Base-by-base conservation (phyloP, 92 coral and sea anemone species). In the Paragorgia papillata region DNA sequence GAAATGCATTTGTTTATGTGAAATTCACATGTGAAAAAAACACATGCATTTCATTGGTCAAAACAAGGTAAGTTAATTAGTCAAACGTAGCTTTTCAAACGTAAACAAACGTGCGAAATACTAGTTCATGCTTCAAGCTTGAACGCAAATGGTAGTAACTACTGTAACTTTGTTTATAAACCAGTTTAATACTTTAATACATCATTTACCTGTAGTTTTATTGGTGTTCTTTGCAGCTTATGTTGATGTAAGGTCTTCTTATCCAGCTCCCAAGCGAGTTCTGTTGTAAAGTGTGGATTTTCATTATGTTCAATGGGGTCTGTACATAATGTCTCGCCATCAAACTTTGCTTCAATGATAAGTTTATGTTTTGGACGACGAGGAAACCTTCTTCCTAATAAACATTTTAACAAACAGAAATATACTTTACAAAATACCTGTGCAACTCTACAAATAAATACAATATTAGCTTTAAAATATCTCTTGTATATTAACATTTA, bases 171-270 rank as follows among this genome's bases (percentile, higher is more conserved):
- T n/a, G n/a, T n/a, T n/a, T n/a, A n/a, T n/a, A n/a, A n/a, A n/a
- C n/a, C n/a, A n/a, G n/a, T n/a, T n/a, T n/a, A n/a, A n/a, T n/a
- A n/a, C n/a, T n/a, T n/a, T n/a, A n/a, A n/a, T n/a, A n/a, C n/a
- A n/a, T n/a, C n/a, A n/a, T n/a, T 37, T 66, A 94, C 98, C 98
- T 94, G 98, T n/a, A 94, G 85, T 88, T 94, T 94, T 21, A 94
- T 88, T 39, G 98, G 98, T 24, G 98, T 91, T 60, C 98, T 68
- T 66, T 94, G 98, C 50, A 94, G 75, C 27, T 96, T 96, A 64
- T 94, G 97, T 69, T 90, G 97, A 73, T 94, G 98, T 17, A 94
- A 73, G 13, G 95, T 78, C 41, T 90, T 94, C 79, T 87, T 94
- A 79, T 83, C 90, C 9, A 94, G 87, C 71, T 94, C 98, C 98